Evolutionary conservation across 2,797 vertebrate genomes (phyloP), one percentile per base, ranked within the genome.

Genomic region (Calcarius lapponicus): DNA sequence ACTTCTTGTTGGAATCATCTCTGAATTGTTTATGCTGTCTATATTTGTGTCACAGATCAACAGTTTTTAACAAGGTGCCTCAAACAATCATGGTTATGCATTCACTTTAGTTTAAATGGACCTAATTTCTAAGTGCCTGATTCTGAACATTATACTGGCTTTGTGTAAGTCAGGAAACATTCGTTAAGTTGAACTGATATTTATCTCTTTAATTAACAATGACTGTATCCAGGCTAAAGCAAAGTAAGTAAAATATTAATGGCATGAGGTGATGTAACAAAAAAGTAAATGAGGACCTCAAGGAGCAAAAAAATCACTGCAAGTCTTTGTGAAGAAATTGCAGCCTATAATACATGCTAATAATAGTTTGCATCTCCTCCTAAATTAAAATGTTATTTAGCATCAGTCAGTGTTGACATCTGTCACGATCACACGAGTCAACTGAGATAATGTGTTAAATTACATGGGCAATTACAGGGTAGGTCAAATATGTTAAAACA

Each of bases 191-290:
- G 62, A 88, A 80, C 25, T 58, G 38, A 54, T 67, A 64, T n/a
- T 90, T 70, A 28, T 65, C 38, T 64, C 85, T 70, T 58, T 71
- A 67, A 78, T 76, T 80, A 93, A 62, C 60, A 92, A n/a, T 73
- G 6, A 54, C 51, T 65, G 60, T 82, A 93, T 43, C 47, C 64
- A 80, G 43, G 32, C 75, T 88, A 80, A 92, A 71, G 56, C 60
- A 82, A 92, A 70, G 29, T 58, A 76, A 65, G 53, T 65, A 40
- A 88, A 86, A 92, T 90, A 82, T 70, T 90, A 83, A 70, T 82
- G 51, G 36, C 38, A 24, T 50, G 25, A 88, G 22, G 21, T 51
- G 58, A 42, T 31, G 6, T 64, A 86, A 57, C 20, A 38, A 17
- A 53, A 64, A 45, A 58, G 20, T 50, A 88, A 73, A 19, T 43